Evolutionary conservation across 2,888 invertebrate species (phyloP).

Genomic region (Lithophane semibrunnea): DNA sequence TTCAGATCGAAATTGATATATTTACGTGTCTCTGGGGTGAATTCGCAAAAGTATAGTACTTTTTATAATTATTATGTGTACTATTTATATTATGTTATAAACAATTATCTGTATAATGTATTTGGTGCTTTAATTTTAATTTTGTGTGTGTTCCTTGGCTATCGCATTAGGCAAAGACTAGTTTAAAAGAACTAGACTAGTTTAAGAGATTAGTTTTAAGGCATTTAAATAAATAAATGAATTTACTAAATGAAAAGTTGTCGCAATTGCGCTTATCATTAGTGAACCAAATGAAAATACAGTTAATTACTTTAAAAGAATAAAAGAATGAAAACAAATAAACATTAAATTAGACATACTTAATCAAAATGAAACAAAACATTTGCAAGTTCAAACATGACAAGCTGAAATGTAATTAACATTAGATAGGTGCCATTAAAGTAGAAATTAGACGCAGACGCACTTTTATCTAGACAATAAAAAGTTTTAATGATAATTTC

Average conservation of each 20-base stretch:
- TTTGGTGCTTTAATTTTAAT: no score
- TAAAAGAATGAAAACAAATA: conserved; percentile 1
- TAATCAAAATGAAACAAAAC: conserved; percentile 1
- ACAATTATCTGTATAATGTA: no score
- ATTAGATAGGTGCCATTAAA: conserved; percentile 27
- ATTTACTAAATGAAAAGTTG: no score
- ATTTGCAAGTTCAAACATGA: conserved; percentile 25
- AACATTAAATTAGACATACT: neutral
- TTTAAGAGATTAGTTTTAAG: no score
- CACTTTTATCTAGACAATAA: conserved; percentile 64
- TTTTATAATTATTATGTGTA: no score
- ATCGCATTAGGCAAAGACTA: no score
- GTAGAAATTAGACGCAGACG: conserved; percentile 56
- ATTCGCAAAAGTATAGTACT: neutral
- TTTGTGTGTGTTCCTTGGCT: no score
- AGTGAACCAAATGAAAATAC: neutral
- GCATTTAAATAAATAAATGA: no score
- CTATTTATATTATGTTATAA: no score
- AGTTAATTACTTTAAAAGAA: neutral
- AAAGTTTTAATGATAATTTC: conserved; percentile 71
- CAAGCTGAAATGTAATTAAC: conserved; percentile 21
- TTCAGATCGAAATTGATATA: neutral
- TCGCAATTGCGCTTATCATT: neutral
- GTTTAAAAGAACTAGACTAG: no score
- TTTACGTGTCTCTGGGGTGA: neutral